A percentile compares a stretch with the other conserved stretches of the same genome.
Evolutionary conservation across 2,113 vertebrate species (phyloP).

Genomic region (Triplophysa dalaica): DNA sequence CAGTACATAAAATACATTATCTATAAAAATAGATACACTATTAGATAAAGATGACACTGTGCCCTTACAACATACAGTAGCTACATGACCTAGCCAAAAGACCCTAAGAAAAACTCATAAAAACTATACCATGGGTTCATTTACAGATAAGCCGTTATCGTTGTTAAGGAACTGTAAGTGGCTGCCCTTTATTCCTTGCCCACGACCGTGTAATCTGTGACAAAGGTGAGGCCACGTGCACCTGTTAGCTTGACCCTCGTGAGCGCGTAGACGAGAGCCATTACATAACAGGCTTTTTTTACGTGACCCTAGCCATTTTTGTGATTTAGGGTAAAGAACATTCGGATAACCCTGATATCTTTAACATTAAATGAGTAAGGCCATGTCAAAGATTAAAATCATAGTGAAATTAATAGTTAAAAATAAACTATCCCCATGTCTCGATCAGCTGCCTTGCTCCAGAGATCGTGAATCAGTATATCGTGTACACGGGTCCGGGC

Average conservation of each 20-base stretch:
- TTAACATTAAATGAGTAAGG: too few species aligned
- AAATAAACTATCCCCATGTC: too few species aligned
- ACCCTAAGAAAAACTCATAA: not conserved
- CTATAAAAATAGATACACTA: not conserved
- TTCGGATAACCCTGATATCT: too few species aligned
- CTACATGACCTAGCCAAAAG: not conserved
- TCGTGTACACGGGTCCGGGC: too few species aligned
- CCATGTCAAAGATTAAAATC: too few species aligned
- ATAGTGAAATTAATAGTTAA: too few species aligned
- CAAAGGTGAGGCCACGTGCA: not conserved
- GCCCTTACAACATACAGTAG: not conserved
- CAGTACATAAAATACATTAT: too few species aligned
- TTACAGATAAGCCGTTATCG: not conserved
- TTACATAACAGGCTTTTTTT: constrained; percentile 56
- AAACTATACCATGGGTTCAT: not conserved
- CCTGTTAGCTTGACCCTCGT: not conserved
- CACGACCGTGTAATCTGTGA: not conserved
- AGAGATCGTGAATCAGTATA: too few species aligned
- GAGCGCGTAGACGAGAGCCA: constrained; percentile 40
- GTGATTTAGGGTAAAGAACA: too few species aligned
- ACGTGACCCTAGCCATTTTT: too few species aligned
- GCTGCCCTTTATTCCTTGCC: not conserved
- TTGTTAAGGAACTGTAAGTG: not conserved
- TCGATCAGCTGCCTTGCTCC: too few species aligned
- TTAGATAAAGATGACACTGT: not conserved